Evolutionary conservation across 2,113 vertebrate genomes (phyloP).

Genomic region (Bothrops jararaca): DNA sequence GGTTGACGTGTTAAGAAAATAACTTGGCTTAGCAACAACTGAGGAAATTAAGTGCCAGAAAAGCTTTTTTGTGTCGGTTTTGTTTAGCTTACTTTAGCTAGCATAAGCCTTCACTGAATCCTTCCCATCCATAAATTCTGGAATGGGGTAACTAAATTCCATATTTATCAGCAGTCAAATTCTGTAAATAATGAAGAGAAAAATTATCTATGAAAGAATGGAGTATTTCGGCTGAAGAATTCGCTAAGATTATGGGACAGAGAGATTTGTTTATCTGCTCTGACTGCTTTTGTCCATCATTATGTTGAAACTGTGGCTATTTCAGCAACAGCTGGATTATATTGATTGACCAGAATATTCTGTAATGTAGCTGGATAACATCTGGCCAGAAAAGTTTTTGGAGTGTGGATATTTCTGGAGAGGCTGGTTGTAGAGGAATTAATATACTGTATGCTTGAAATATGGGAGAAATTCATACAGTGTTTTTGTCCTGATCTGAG

Average conservation of each 20-base stretch:
- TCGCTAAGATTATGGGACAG: neutral
- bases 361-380: neutral
- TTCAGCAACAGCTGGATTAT: neutral
- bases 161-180: neutral
- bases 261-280: neutral
- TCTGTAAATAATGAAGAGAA: neutral
- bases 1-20: slow-evolving; percentile 52
- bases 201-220: neutral
- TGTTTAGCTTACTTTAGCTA: rapidly evolving
- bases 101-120: slow-evolving; percentile 3
- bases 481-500: neutral
- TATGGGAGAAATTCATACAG: neutral
- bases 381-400: neutral
- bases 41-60: slow-evolving; percentile 30
- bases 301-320: neutral
- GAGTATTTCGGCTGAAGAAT: neutral
- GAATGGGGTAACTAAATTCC: neutral
- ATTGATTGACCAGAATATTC: neutral
- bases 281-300: neutral
- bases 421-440: neutral
- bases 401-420: neutral
- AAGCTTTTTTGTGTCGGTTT: neutral
- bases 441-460: neutral
- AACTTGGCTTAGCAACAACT: slow-evolving; percentile 51
- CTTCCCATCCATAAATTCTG: slow-evolving; percentile 22